Base-by-base conservation (phyloP, 1,140 invertebrate species). In the Camponotus pennsylvanicus region DNA sequence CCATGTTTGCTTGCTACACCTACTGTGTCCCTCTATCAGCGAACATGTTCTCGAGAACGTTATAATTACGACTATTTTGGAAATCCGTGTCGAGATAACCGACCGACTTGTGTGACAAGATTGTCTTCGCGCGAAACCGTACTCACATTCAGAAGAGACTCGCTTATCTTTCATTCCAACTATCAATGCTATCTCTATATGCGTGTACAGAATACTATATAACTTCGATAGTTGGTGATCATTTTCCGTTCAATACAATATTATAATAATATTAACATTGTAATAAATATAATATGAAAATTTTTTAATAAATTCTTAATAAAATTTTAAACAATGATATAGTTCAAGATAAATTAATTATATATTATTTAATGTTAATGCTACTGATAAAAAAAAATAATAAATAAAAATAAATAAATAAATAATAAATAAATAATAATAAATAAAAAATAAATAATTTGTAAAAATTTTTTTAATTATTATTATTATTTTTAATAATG, bases 1-100 rank as follows among this genome's bases (percentile, higher is more conserved):
- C 83, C 73, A 75, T 79, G 78, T 89, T 89, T 89, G 79, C 27
- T 61, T 37, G 40, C 66, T 55, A 70, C 84, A 82, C 71, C 69
- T 77, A 45, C 64, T 63, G 66, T 83, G 69, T 83, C 57, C 57
- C 61, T 70, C 57, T 55, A 45, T 40, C 79, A 67, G 63, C 61
- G 45, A 71, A 63, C 77, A 64, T 67, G n/a, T 45, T 85, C 75
- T 86, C 77, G 40, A 52, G 73, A 63, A 45, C 71, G 64, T 89
- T 89, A 79, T 89, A 73, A 57, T 57, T 69, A 37, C 57, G 59
- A 85, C 73, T 66, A 88, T 86, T 63, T 40, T 55, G n/a, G 67
- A 45, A 76, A 73, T 55, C 42, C 21, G 61, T 45, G 59, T 64
- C 21, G 82, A 85, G 70, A 85, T 78, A 84, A 77, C 61, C 32